Percentiles rank a stretch among this genome's conserved stretches.
These are phyloP conservation scores for Danaus melanippus DNA, from an alignment of 1,140 invertebrate genomes.

Conservation along the genomic window DNA sequence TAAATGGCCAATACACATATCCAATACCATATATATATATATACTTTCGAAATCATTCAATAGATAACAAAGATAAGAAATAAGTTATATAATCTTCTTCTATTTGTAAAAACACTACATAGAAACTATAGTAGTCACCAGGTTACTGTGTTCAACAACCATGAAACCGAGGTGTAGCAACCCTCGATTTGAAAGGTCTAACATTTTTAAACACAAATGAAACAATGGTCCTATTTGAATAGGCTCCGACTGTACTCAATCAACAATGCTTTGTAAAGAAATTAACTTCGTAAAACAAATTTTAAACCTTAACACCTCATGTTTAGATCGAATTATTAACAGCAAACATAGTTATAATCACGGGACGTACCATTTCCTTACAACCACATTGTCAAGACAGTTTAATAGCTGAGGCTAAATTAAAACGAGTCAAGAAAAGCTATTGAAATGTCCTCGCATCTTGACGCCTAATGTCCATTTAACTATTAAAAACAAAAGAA, in stretches of 20 bases:
- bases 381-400: conserved; percentile 24
- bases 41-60: no score
- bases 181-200: conserved; percentile 33
- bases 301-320: conserved; percentile 2
- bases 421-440: conserved; percentile 33
- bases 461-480: conserved; percentile 29
- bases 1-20: no score
- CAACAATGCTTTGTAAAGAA: conserved; percentile 32
- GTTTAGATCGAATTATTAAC: background rate
- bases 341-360: background rate
- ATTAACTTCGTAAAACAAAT: conserved; percentile 1
- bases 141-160: conserved; percentile 11
- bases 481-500: conserved; percentile 26
- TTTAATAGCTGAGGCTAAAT: conserved; percentile 35
- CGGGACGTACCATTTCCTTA: conserved; percentile 12
- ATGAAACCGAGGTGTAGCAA: conserved; percentile 19
- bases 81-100: no score
- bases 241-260: conserved; percentile 44
- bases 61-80: no score
- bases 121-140: conserved; percentile 4
- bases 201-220: conserved; percentile 38
- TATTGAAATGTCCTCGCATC: conserved; percentile 35
- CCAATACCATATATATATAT: no score
- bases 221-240: conserved; percentile 55
- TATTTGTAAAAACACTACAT: no score